Evolutionary conservation across 1,140 invertebrate genomes (phyloP).

Genomic region (Diuraphis noxia): DNA sequence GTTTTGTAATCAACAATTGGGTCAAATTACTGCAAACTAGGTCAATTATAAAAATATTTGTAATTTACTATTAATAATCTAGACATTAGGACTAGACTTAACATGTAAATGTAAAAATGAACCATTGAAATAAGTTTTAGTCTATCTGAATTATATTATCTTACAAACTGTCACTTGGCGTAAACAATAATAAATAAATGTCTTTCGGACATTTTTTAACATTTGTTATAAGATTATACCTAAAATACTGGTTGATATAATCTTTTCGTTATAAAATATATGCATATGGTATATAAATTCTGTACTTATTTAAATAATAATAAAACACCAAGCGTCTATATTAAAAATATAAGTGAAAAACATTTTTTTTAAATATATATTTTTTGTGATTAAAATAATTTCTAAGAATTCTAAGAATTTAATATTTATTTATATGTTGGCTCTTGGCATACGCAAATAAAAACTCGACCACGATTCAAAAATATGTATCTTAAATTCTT

Average conservation of each 20-base stretch:
- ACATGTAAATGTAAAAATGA: background rate
- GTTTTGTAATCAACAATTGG: conserved; percentile 49
- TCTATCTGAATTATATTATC: background rate
- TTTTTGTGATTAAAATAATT: background rate
- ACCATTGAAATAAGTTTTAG: background rate
- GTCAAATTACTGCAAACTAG: conserved; percentile 46
- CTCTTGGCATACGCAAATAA: background rate
- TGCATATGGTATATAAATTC: background rate
- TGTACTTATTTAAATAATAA: background rate
- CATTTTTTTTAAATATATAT: background rate
- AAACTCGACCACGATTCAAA: background rate
- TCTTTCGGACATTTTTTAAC: too few relatives aligned
- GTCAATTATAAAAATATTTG: conserved; percentile 34
- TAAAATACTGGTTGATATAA: background rate
- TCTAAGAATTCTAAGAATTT: too few relatives aligned
- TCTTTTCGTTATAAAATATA: background rate
- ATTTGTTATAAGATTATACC: too few relatives aligned
- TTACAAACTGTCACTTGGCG: background rate
- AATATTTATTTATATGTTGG: background rate
- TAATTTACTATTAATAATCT: background rate
- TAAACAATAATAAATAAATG: background rate
- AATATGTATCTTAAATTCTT: too few relatives aligned
- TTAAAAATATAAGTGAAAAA: background rate
- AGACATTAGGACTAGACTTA: too few relatives aligned
- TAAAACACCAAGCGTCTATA: background rate